Percentiles rank a stretch among this genome's conserved stretches.
These are phyloP conservation scores for Drosophila dives DNA, from an alignment of 2,888 invertebrate genomes.

Conservation along the genomic window DNA sequence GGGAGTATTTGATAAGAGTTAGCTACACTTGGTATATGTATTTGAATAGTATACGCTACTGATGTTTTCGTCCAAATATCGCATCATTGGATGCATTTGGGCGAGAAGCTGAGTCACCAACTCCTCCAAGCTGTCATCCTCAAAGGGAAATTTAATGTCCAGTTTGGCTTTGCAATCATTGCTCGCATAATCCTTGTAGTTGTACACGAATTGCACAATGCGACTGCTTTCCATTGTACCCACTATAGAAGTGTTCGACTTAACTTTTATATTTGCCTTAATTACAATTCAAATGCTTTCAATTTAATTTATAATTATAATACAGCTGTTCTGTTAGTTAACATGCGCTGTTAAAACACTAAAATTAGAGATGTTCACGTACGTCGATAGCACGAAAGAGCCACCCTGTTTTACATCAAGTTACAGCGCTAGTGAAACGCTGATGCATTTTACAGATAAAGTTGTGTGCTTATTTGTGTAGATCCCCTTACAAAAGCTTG, in stretches of 20 bases:
- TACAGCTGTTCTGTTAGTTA: conserved; percentile 11
- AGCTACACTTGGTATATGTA: neutral
- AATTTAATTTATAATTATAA: neutral
- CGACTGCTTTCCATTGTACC: conserved; percentile 53
- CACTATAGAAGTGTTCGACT: neutral
- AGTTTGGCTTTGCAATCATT: conserved; percentile 58
- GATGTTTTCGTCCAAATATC: conserved; percentile 82
- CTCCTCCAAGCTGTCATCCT: conserved; percentile 78
- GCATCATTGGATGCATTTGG: conserved; percentile 84
- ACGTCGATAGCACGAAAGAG: neutral
- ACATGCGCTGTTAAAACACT: conserved; percentile 18
- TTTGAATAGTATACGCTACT: conserved; percentile 22
- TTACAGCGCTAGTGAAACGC: neutral
- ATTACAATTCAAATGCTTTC: neutral
- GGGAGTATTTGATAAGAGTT: conserved; percentile 1
- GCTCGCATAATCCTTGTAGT: conserved; percentile 80
- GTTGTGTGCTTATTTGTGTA: neutral
- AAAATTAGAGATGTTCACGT: conserved; percentile 14
- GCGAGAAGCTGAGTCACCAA: conserved; percentile 78
- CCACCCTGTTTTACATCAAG: neutral
- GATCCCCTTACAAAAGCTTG: neutral
- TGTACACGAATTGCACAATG: conserved; percentile 75
- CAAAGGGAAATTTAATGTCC: conserved; percentile 77
- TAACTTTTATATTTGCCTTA: neutral
- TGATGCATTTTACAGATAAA: neutral